Conservation (phyloP, 2,888 invertebrate species). For the Teinopalpus imperialis region DNA sequence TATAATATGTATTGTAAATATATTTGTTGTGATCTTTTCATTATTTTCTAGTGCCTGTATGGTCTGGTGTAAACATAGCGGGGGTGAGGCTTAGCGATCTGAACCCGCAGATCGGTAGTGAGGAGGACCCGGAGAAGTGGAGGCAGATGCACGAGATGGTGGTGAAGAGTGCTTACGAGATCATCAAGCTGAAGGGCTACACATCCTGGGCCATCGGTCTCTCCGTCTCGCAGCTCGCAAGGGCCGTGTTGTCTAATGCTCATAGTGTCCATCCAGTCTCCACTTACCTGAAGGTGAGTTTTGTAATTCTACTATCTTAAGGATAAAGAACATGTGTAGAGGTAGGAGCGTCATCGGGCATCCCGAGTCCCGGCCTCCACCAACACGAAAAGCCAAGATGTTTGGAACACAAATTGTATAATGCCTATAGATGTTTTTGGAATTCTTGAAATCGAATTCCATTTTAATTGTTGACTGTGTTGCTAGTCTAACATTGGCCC, state of each 20-base stretch:
- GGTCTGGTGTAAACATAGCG: slow-evolving; percentile 96
- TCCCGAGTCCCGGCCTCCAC: too few relatives aligned
- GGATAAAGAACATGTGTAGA: too few relatives aligned
- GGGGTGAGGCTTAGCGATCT: slow-evolving; percentile 92
- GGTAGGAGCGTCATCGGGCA: too few relatives aligned
- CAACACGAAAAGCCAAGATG: too few relatives aligned
- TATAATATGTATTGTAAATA: too few relatives aligned
- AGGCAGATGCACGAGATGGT: slow-evolving; percentile 89
- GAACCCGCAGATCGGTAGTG: slow-evolving; percentile 87
- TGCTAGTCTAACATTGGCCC: too few relatives aligned
- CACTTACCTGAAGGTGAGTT: slow-evolving; percentile 86
- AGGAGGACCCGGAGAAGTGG: slow-evolving; percentile 90
- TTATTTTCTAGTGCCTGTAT: slow-evolving; percentile 90
- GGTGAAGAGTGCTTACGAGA: slow-evolving; percentile 92
- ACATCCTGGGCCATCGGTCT: slow-evolving; percentile 96
- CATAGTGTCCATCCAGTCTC: slow-evolving; percentile 90
- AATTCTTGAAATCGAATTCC: too few relatives aligned
- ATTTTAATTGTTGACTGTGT: too few relatives aligned
- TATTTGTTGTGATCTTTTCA: too few relatives aligned
- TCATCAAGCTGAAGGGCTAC: slow-evolving; percentile 94
- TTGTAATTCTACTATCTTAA: too few relatives aligned
- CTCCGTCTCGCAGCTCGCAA: slow-evolving; percentile 87
- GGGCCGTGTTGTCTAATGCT: slow-evolving; percentile 87
- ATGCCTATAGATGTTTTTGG: too few relatives aligned
- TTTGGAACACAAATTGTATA: too few relatives aligned